Percentiles rank a stretch among this genome's conserved stretches.
These are phyloP conservation scores for Graphium colonna DNA, from an alignment of 2,888 invertebrate species.

Conservation along the genomic window DNA sequence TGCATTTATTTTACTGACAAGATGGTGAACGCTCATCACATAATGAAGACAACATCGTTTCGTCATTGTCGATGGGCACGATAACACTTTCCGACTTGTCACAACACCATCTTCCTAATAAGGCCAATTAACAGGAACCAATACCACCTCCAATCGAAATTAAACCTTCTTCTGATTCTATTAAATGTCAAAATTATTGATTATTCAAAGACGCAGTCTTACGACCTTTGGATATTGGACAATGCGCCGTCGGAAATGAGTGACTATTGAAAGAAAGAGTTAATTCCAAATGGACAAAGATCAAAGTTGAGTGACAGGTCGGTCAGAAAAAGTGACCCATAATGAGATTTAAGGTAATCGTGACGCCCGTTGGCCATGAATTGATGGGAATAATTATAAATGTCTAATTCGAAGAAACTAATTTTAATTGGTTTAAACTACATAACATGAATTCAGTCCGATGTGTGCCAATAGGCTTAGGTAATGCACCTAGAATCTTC, in stretches of 20 bases:
- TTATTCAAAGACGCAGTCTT: slow-evolving; percentile 33
- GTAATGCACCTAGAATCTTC: no score
- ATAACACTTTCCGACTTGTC: slow-evolving; percentile 77
- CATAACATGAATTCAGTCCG: slow-evolving; percentile 31
- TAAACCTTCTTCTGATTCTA: slow-evolving; percentile 49
- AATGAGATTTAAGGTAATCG: slow-evolving; percentile 52
- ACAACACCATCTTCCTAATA: slow-evolving; percentile 79
- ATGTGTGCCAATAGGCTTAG: not conserved
- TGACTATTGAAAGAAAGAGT: slow-evolving; percentile 66
- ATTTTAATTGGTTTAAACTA: not conserved
- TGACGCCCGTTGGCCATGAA: slow-evolving; percentile 58
- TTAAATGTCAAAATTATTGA: slow-evolving; percentile 43
- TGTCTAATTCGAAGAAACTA: slow-evolving; percentile 18
- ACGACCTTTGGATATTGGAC: slow-evolving; percentile 46
- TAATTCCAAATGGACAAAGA: slow-evolving; percentile 63
- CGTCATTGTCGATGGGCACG: slow-evolving; percentile 80
- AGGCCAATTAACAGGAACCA: slow-evolving; percentile 76
- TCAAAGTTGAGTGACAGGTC: slow-evolving; percentile 74
- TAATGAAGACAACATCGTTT: slow-evolving; percentile 80
- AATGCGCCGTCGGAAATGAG: slow-evolving; percentile 50
- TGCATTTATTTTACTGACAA: slow-evolving; percentile 80
- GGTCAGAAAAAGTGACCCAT: slow-evolving; percentile 48
- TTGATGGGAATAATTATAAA: slow-evolving; percentile 46
- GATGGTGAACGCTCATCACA: slow-evolving; percentile 79
- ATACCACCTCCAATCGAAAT: slow-evolving; percentile 45